A percentile compares a stretch with the other conserved stretches of the same genome.
Conservation (phyloP, 2,113 vertebrate genomes). For the Bambusicola thoracicus region DNA sequence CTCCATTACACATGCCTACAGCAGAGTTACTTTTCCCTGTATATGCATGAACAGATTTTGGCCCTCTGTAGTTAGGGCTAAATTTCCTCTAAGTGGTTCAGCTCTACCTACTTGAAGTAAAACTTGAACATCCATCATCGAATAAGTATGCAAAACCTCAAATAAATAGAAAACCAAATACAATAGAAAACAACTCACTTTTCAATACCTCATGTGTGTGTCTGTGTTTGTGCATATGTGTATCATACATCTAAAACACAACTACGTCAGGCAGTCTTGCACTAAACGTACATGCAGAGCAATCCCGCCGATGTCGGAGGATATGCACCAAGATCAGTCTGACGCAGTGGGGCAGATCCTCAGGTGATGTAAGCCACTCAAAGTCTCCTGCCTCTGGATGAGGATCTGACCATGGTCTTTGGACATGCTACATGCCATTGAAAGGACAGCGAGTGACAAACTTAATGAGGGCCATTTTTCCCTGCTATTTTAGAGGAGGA, state of each 20-base stretch:
- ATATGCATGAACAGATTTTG: neutral
- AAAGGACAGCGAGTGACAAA: constrained; percentile 34
- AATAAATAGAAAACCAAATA: constrained; percentile 54
- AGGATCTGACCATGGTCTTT: constrained; percentile 37
- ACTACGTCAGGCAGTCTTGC: constrained; percentile 9
- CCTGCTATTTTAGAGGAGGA: neutral
- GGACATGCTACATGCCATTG: constrained; percentile 64
- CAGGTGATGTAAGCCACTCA: neutral
- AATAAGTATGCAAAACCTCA: constrained; percentile 26
- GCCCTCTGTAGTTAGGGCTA: neutral
- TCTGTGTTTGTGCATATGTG: neutral
- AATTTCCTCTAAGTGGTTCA: neutral
- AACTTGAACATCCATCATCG: constrained; percentile 32
- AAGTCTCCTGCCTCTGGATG: neutral
- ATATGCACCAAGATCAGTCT: neutral
- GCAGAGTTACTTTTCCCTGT: neutral
- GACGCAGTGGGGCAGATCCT: neutral
- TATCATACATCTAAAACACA: neutral
- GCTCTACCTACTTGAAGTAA: constrained; percentile 1
- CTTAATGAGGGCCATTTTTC: neutral
- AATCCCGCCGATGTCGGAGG: neutral
- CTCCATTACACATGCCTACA: neutral
- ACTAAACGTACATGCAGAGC: neutral
- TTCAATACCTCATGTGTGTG: neutral
- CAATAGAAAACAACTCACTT: constrained; percentile 23